Conservation (phyloP, 2,113 vertebrate species). For the Gavia stellata region DNA sequence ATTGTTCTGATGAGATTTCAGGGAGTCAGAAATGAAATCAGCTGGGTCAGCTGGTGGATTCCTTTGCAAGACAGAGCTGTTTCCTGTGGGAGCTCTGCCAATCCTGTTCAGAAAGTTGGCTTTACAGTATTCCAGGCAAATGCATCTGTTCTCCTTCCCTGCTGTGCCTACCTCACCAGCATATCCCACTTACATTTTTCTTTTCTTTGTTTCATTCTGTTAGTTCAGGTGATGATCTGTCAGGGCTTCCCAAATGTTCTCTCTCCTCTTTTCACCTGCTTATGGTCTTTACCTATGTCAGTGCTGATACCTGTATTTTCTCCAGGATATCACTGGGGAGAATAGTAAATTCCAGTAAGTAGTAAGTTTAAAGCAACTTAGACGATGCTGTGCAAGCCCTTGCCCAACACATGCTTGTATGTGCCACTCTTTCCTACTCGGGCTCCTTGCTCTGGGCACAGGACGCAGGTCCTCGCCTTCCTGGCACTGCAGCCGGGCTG, state of each 20-base stretch:
- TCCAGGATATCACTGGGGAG: not conserved
- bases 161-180: not conserved
- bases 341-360: not conserved
- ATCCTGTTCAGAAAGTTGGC: not conserved
- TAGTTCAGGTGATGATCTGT: not conserved
- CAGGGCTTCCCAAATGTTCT: not conserved
- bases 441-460: not conserved
- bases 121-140: not conserved
- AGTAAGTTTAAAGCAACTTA: not conserved
- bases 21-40: not conserved
- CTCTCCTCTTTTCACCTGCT: not conserved
- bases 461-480: not conserved
- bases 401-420: not conserved
- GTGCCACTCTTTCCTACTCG: not conserved
- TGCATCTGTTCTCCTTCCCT: not conserved
- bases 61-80: not conserved
- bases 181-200: not conserved
- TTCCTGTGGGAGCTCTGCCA: not conserved
- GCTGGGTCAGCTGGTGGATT: not conserved
- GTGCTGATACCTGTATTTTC: not conserved
- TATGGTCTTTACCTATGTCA: not conserved
- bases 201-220: not conserved
- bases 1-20: not conserved
- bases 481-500: not conserved
- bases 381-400: not conserved